phyloP scores from a whole-genome alignment of 2,797 vertebrate genomes.

The Poeciliopsis paucimaculata region DNA sequence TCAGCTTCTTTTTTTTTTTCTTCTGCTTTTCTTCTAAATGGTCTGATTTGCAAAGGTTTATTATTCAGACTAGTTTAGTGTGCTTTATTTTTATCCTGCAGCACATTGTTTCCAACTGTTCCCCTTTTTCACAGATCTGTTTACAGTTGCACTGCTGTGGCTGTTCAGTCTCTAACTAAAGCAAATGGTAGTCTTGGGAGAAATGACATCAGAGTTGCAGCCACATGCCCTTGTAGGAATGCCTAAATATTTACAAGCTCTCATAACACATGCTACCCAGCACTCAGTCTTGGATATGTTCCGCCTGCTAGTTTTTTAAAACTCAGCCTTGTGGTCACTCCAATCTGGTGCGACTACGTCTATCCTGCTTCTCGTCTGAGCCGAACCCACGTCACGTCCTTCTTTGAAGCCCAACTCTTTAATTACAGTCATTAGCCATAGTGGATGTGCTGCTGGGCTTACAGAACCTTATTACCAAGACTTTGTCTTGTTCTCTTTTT shows the following conservation, averaged over 20 bases:
- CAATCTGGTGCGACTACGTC: conserved; percentile 50
- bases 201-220: conserved; percentile 69
- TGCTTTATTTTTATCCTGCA: conserved; percentile 47
- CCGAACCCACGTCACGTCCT: conserved; percentile 60
- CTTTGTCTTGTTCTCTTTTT: conserved; percentile 34
- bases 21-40: conserved; percentile 11
- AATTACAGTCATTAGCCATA: conserved; percentile 79
- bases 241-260: conserved; percentile 70
- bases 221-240: conserved; percentile 69
- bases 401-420: conserved; percentile 62
- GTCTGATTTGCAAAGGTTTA: conserved; percentile 56
- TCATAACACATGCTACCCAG: conserved; percentile 50
- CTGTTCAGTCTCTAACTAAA: conserved; percentile 57
- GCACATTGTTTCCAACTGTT: conserved; percentile 46
- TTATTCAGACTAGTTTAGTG: conserved; percentile 26
- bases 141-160: conserved; percentile 44
- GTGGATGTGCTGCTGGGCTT: conserved; percentile 67
- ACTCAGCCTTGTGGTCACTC: conserved; percentile 53
- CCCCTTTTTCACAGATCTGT: conserved; percentile 52
- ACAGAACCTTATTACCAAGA: conserved; percentile 70
- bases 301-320: conserved; percentile 47
- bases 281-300: conserved; percentile 43
- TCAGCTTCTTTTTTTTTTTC: not conserved
- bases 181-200: conserved; percentile 60
- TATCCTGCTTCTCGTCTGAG: conserved; percentile 63